A percentile compares a stretch with the other conserved stretches of the same genome.
Evolutionary conservation across 1,140 invertebrate genomes (phyloP).

Genomic region (Saccostrea glomerata): DNA sequence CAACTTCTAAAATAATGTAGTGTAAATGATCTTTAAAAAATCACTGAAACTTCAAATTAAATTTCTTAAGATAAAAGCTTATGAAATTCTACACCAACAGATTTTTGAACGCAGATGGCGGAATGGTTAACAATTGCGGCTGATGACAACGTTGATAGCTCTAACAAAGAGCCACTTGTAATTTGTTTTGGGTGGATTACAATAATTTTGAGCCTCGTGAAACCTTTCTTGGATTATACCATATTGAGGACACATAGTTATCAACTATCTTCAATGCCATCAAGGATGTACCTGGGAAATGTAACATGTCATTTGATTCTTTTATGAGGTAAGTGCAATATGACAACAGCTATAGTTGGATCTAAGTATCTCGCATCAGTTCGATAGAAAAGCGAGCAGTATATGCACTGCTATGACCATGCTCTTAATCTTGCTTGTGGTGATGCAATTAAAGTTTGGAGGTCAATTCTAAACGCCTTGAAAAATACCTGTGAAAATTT

Average conservation of each 20-base stretch:
- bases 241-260: not conserved
- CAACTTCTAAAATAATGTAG: not conserved
- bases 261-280: constrained; percentile 4
- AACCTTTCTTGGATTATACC: not conserved
- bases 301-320: not conserved
- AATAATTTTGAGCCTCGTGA: not conserved
- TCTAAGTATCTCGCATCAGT: not conserved
- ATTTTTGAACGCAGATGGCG: not conserved
- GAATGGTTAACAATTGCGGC: not conserved
- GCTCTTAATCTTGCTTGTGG: too few species aligned
- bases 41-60: not conserved
- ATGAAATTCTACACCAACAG: not conserved
- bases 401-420: too few species aligned
- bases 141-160: not conserved
- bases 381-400: too few species aligned
- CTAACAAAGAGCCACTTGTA: not conserved
- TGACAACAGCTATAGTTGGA: not conserved
- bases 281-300: not conserved
- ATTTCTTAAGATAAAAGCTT: not conserved
- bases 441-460: too few species aligned
- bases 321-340: not conserved
- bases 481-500: too few species aligned
- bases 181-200: not conserved
- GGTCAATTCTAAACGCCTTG: too few species aligned
- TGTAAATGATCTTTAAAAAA: not conserved